phyloP scores from a whole-genome alignment of 2,888 invertebrate genomes.

The Protophormia terraenovae region DNA sequence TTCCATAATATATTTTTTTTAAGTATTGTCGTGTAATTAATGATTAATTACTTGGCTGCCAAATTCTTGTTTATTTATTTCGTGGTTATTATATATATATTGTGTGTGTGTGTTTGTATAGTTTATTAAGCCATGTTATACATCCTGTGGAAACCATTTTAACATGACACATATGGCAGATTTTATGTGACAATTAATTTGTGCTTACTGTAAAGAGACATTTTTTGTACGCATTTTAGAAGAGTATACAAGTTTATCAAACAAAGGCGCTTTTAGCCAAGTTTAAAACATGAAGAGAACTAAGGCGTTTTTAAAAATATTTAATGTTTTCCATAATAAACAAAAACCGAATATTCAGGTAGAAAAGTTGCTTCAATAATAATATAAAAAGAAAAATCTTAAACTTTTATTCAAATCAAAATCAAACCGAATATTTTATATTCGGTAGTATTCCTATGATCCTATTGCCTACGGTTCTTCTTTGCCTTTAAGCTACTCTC shows the following conservation, averaged over 20 bases:
- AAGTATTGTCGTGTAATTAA: constrained; percentile 59
- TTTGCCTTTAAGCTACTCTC: neutral
- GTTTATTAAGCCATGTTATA: constrained; percentile 59
- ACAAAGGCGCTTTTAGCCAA: constrained; percentile 45
- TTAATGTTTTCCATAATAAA: neutral
- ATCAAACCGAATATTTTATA: neutral
- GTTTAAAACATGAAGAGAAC: neutral
- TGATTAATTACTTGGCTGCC: constrained; percentile 64
- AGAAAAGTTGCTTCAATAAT: no score
- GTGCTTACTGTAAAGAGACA: constrained; percentile 7
- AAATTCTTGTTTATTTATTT: constrained; percentile 53
- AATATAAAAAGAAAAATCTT: no score
- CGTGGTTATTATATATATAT: neutral
- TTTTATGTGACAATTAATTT: constrained; percentile 63
- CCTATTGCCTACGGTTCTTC: neutral
- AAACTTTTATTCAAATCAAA: no score
- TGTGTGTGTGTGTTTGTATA: neutral
- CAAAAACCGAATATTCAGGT: constrained; percentile 25
- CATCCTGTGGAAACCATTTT: constrained; percentile 60
- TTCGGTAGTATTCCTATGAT: neutral
- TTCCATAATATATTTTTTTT: neutral
- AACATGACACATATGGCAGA: constrained; percentile 60
- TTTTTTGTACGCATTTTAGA: neutral
- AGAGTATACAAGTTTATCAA: constrained; percentile 17
- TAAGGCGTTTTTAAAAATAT: neutral